Conservation (phyloP, 2,888 invertebrate genomes). For the Platycheirus rosarum region DNA sequence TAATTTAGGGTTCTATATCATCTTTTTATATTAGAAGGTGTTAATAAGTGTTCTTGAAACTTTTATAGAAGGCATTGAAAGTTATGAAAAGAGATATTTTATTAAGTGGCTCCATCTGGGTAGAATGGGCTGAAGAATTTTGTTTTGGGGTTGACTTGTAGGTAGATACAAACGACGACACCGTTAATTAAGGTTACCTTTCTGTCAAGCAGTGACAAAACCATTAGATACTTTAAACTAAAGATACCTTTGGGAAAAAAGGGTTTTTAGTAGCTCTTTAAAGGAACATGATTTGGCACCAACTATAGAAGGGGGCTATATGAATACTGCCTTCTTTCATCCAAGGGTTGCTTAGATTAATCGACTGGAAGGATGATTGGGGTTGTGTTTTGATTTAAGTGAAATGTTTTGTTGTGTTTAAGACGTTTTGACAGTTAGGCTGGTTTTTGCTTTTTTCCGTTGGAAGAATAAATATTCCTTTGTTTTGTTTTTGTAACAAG, state of each 20-base stretch:
- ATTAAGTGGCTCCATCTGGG: background rate
- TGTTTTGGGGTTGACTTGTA: background rate
- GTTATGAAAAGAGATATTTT: conserved; percentile 29
- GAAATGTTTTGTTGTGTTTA: no score
- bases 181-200: background rate
- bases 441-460: no score
- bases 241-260: background rate
- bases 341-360: background rate
- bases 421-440: no score
- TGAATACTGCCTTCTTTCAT: background rate
- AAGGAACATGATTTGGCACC: no score
- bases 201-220: background rate
- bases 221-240: background rate
- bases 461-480: no score
- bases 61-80: conserved; percentile 22
- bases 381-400: no score
- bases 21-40: conserved; percentile 35
- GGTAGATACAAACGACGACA: background rate
- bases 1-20: conserved; percentile 19
- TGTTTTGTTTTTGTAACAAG: no score
- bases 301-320: background rate
- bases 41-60: conserved; percentile 18
- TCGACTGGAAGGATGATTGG: background rate
- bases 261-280: background rate
- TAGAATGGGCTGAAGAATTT: background rate